Evolutionary conservation across 2,888 invertebrate species (phyloP).

Genomic region (Phymatocera aterrima): DNA sequence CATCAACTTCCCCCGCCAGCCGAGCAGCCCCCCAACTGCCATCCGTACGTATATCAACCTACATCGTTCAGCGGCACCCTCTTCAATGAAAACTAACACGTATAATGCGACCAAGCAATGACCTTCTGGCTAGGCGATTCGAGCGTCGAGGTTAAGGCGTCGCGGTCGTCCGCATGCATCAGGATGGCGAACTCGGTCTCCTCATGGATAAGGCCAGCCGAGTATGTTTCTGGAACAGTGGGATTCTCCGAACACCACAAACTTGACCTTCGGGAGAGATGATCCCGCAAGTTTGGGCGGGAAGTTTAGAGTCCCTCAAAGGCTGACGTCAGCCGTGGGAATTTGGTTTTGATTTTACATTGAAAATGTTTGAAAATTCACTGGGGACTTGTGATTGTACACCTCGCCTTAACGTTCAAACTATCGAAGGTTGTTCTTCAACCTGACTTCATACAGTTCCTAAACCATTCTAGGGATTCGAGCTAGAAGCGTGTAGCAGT

Average conservation of each 20-base stretch:
- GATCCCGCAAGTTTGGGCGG: too few species aligned
- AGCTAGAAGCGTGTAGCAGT: too few species aligned
- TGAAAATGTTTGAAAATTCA: neutral
- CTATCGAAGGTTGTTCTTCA: too few species aligned
- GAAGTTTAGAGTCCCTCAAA: neutral
- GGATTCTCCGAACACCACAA: neutral
- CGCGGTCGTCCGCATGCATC: neutral
- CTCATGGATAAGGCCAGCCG: neutral
- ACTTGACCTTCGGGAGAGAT: conserved; percentile 26
- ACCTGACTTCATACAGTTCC: too few species aligned
- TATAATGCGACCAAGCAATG: conserved; percentile 37
- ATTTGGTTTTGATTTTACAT: too few species aligned
- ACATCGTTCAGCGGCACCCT: conserved; percentile 23
- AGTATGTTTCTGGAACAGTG: neutral
- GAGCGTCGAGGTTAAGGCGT: neutral
- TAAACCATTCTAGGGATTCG: too few species aligned
- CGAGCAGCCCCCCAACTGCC: conserved; percentile 45
- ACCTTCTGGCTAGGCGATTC: conserved; percentile 36
- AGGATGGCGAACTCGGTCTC: neutral
- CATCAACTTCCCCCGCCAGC: conserved; percentile 60
- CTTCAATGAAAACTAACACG: conserved; percentile 40
- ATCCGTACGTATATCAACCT: conserved; percentile 50
- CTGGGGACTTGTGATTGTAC: too few species aligned
- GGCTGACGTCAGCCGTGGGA: too few species aligned
- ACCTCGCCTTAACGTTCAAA: too few species aligned